phyloP scores from a whole-genome alignment of 2,888 invertebrate genomes.

The Spicauda simplicius region DNA sequence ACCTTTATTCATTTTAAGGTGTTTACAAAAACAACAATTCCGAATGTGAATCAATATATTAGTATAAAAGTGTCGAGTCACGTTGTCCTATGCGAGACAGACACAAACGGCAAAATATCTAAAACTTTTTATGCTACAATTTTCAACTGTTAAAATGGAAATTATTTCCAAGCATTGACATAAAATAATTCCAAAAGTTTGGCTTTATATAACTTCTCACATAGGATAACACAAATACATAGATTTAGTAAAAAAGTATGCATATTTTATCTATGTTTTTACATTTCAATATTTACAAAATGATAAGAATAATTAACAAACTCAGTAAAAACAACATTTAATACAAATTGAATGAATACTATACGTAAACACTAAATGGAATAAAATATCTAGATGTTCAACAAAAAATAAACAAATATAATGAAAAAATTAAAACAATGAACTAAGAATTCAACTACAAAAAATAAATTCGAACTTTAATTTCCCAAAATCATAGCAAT shows the following conservation, averaged over 20 bases:
- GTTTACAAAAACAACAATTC: conserved; percentile 9
- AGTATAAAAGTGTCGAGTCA: conserved; percentile 12
- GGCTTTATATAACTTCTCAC: neutral
- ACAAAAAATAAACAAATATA: neutral
- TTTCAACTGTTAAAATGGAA: too few relatives aligned
- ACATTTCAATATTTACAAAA: neutral
- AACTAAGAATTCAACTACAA: neutral
- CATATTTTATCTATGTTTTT: neutral
- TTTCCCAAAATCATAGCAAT: neutral
- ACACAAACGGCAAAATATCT: neutral
- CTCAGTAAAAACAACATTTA: neutral
- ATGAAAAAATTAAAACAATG: too few relatives aligned
- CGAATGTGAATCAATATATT: conserved; percentile 24
- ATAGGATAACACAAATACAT: conserved; percentile 25
- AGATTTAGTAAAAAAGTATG: conserved; percentile 5
- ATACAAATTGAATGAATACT: neutral
- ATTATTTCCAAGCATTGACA: too few relatives aligned
- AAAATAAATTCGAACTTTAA: conserved; percentile 22
- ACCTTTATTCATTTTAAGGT: neutral
- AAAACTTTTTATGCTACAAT: too few relatives aligned
- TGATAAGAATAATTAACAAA: neutral
- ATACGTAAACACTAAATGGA: neutral
- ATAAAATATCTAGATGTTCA: neutral
- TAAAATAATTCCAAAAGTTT: neutral
- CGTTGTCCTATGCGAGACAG: conserved; percentile 23